phyloP scores from a whole-genome alignment of 2,888 invertebrate genomes.

The Drosophila siamana region DNA sequence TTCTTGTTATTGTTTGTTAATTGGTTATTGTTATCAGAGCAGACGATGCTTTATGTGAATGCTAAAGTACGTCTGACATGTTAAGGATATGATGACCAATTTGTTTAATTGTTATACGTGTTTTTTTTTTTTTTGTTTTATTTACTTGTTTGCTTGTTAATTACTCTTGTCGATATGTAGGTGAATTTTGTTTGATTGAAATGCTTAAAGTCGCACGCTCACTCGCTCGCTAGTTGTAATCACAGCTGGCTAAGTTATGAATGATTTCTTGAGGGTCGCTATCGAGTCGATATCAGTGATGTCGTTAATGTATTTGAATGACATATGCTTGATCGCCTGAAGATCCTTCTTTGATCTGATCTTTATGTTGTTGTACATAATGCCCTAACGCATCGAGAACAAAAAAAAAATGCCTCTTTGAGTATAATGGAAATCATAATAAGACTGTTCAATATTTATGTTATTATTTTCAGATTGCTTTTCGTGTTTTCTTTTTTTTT shows the following conservation, averaged over 20 bases:
- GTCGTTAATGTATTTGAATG: conserved; percentile 21
- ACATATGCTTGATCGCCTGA: conserved; percentile 29
- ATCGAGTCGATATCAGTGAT: conserved; percentile 3
- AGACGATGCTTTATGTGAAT: conserved; percentile 31
- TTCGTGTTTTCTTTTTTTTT: conserved; percentile 7
- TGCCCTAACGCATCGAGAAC: background rate
- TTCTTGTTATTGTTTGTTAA: conserved; percentile 12
- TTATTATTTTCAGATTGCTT: conserved; percentile 3
- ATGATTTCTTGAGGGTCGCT: conserved; percentile 7
- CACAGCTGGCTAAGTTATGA: conserved; percentile 25
- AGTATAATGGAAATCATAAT: background rate
- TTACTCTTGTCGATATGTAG: conserved; percentile 7
- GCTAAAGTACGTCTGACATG: conserved; percentile 9
- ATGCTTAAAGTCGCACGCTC: conserved; percentile 45
- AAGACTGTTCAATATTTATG: conserved; percentile 2
- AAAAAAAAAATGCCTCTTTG: background rate
- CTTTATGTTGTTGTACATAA: background rate
- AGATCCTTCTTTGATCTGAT: conserved; percentile 19
- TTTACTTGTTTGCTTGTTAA: background rate
- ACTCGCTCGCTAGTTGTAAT: conserved; percentile 54
- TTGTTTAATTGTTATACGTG: background rate
- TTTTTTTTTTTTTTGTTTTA: background rate
- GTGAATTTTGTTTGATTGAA: conserved; percentile 2
- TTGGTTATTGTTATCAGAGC: conserved; percentile 30
- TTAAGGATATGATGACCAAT: conserved; percentile 14